Conservation (phyloP, 1,140 invertebrate species). For the Cydia strobilella region DNA sequence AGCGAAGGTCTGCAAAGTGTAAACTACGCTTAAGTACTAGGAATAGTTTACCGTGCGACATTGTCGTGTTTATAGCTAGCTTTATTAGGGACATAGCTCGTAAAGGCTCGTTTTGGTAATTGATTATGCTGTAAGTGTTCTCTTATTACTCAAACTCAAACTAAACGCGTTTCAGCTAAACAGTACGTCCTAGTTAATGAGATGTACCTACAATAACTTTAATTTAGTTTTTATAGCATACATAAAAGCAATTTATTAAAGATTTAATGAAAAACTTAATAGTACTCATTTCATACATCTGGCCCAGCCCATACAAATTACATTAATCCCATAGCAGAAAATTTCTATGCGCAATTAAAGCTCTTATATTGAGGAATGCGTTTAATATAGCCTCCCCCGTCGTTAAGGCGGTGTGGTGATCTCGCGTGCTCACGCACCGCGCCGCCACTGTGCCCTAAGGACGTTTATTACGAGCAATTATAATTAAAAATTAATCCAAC, state of each 20-base stretch:
- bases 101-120: slow-evolving; percentile 28
- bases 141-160: not conserved
- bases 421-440: slow-evolving; percentile 61
- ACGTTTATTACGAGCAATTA: slow-evolving; percentile 62
- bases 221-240: not conserved
- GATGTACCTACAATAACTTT: not conserved
- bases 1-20: slow-evolving; percentile 52
- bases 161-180: not conserved
- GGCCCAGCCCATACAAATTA: slow-evolving; percentile 45
- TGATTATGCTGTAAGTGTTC: slow-evolving; percentile 19
- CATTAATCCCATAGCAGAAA: slow-evolving; percentile 52
- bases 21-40: slow-evolving; percentile 56
- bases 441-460: slow-evolving; percentile 45
- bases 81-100: slow-evolving; percentile 36
- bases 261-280: slow-evolving; percentile 27
- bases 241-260: slow-evolving; percentile 19
- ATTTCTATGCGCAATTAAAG: slow-evolving; percentile 63
- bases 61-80: slow-evolving; percentile 45
- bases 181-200: not conserved
- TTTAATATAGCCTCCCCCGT: slow-evolving; percentile 63
- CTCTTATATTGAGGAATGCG: slow-evolving; percentile 66
- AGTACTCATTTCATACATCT: slow-evolving; percentile 36
- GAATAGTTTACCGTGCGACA: slow-evolving; percentile 31
- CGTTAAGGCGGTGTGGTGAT: slow-evolving; percentile 63
- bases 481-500: slow-evolving; percentile 75